A percentile compares a stretch with the other conserved stretches of the same genome.
phyloP scores from a whole-genome alignment of 2,888 invertebrate genomes.

The Steinernema scapterisci region DNA sequence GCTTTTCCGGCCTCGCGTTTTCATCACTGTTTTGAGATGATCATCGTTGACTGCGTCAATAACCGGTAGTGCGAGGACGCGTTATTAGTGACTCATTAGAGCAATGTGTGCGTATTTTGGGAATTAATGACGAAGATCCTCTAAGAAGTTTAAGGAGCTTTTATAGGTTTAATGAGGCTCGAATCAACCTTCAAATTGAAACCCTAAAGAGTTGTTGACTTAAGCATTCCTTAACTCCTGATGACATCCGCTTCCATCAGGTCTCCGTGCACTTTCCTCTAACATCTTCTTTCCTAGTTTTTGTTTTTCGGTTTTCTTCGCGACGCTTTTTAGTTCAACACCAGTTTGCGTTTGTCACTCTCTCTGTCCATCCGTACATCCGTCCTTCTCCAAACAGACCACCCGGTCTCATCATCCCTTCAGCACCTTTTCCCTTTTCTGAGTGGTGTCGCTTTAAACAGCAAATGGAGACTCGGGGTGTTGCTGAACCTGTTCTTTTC shows the following conservation, averaged over 20 bases:
- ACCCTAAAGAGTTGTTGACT: too few relatives aligned
- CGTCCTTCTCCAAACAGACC: not conserved
- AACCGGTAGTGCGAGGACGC: too few relatives aligned
- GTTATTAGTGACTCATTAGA: too few relatives aligned
- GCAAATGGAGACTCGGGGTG: not conserved
- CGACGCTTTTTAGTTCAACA: not conserved
- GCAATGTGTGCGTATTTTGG: too few relatives aligned
- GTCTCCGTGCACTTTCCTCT: not conserved
- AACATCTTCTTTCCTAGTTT: not conserved
- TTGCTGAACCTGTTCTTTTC: slow-evolving; percentile 19
- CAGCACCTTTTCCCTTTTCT: slow-evolving; percentile 3
- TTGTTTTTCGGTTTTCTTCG: not conserved
- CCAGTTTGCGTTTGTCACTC: not conserved
- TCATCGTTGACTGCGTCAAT: too few relatives aligned
- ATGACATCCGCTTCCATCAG: too few relatives aligned
- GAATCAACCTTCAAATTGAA: too few relatives aligned
- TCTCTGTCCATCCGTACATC: too few relatives aligned
- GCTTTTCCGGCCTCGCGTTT: not conserved
- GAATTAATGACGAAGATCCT: too few relatives aligned
- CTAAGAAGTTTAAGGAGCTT: too few relatives aligned
- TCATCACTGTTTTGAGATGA: not conserved
- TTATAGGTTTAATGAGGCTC: too few relatives aligned
- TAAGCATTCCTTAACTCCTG: too few relatives aligned
- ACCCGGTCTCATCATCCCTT: not conserved
- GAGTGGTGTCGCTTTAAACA: slow-evolving; percentile 27